Evolutionary conservation across 2,888 invertebrate species (phyloP).

Genomic region (Ophion obscuratus): DNA sequence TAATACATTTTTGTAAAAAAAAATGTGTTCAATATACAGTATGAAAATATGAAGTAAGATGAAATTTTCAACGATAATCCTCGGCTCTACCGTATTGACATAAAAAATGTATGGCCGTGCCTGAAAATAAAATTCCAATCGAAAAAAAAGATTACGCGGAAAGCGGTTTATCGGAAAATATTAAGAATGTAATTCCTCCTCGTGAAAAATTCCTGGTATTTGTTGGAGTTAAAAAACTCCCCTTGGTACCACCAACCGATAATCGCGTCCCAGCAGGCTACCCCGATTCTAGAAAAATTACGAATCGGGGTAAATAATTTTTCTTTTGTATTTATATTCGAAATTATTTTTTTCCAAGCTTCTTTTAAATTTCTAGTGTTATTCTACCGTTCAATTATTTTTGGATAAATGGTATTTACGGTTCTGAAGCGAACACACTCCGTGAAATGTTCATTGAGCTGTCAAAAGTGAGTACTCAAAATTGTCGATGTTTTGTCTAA

Average conservation of each 20-base stretch:
- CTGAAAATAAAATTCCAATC: neutral
- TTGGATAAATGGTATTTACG: neutral
- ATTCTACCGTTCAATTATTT: neutral
- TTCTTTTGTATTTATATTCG: neutral
- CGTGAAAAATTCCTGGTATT: neutral
- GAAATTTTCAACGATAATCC: too few relatives aligned
- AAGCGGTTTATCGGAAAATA: neutral
- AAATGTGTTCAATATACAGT: too few relatives aligned
- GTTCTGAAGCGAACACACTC: neutral
- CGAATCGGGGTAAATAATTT: neutral
- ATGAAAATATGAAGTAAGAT: too few relatives aligned
- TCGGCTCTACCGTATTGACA: neutral
- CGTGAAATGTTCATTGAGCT: too few relatives aligned
- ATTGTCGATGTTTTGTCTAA: too few relatives aligned
- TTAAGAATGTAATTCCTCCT: neutral
- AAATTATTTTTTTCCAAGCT: neutral
- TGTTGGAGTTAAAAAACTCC: neutral
- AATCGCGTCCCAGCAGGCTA: neutral
- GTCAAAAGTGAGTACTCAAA: too few relatives aligned
- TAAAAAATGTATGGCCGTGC: neutral
- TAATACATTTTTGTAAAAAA: neutral
- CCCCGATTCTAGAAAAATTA: neutral
- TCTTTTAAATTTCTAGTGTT: neutral
- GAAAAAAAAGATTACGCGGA: too few relatives aligned
- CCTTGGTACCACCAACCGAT: constrained; percentile 1